These are phyloP conservation scores for Tychaedon coryphoeus DNA, from an alignment of 2,113 vertebrate genomes.

Conservation along the genomic window DNA sequence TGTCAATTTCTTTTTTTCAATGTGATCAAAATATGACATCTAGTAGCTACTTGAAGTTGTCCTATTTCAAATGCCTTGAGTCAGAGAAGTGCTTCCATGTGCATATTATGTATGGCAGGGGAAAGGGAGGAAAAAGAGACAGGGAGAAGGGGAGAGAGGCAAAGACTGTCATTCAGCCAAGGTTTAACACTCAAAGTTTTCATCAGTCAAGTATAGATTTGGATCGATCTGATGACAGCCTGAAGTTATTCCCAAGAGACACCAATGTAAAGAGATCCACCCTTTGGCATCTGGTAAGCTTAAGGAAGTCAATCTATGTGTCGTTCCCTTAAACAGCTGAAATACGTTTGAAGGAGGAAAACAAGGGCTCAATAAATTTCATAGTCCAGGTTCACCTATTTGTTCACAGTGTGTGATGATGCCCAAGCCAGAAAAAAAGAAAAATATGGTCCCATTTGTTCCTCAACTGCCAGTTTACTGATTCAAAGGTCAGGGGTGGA, in stretches of 20 bases:
- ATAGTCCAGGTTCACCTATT: not conserved
- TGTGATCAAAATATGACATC: not conserved
- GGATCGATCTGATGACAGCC: not conserved
- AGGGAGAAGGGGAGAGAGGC: not conserved
- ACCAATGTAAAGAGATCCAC: not conserved
- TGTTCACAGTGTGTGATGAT: not conserved
- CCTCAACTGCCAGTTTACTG: fast-evolving
- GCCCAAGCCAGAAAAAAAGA: not conserved
- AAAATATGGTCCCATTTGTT: not conserved
- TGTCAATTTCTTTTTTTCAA: not conserved
- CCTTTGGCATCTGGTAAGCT: not conserved
- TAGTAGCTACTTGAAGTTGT: not conserved
- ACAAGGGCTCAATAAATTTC: not conserved
- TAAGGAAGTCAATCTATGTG: not conserved
- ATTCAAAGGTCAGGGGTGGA: not conserved
- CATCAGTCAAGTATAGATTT: not conserved
- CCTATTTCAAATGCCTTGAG: not conserved
- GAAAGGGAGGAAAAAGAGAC: not conserved
- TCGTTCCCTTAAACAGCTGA: not conserved
- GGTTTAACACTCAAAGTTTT: not conserved
- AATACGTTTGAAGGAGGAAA: not conserved
- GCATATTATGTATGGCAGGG: fast-evolving
- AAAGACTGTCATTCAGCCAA: not conserved
- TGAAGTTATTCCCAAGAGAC: not conserved
- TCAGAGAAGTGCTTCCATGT: not conserved